Conservation (phyloP, 2,113 vertebrate species). For the Chaenocephalus aceratus region DNA sequence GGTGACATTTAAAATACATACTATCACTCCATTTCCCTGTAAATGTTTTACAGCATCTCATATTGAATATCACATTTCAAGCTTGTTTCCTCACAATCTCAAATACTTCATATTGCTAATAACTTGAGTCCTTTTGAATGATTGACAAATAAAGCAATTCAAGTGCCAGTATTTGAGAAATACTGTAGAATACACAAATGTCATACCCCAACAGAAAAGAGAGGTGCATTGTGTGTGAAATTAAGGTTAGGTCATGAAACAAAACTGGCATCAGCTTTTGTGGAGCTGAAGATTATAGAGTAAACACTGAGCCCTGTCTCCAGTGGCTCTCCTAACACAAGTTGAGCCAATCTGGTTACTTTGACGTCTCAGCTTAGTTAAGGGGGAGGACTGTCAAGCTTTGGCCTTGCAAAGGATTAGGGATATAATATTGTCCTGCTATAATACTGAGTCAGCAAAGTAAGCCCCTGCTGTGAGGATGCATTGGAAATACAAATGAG, state of each 20-base stretch:
- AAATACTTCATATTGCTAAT: slow-evolving; percentile 27
- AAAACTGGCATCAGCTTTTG: neutral
- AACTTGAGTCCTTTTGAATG: slow-evolving; percentile 34
- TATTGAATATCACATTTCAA: slow-evolving; percentile 63
- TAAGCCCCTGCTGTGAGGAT: slow-evolving; percentile 61
- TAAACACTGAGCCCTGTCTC: slow-evolving; percentile 13
- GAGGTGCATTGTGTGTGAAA: neutral
- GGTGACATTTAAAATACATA: slow-evolving; percentile 80
- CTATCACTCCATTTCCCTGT: slow-evolving; percentile 65
- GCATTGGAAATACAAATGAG: slow-evolving; percentile 73
- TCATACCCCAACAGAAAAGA: neutral
- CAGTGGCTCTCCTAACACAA: slow-evolving; percentile 12
- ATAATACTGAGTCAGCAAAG: slow-evolving; percentile 68
- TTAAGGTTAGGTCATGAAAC: slow-evolving; percentile 19
- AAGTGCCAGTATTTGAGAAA: neutral
- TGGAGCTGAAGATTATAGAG: neutral
- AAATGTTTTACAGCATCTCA: slow-evolving; percentile 57
- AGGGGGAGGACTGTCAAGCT: slow-evolving; percentile 35
- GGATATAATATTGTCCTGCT: slow-evolving; percentile 51
- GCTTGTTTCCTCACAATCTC: slow-evolving; percentile 40
- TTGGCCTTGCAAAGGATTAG: slow-evolving; percentile 66
- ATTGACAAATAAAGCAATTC: slow-evolving; percentile 35
- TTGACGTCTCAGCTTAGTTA: slow-evolving; percentile 23
- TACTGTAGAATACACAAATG: neutral
- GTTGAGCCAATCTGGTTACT: slow-evolving; percentile 31